Evolutionary conservation across 2,113 vertebrate genomes (phyloP), one percentile per base, ranked within the genome.

Genomic region (Paramisgurnus dabryanus): DNA sequence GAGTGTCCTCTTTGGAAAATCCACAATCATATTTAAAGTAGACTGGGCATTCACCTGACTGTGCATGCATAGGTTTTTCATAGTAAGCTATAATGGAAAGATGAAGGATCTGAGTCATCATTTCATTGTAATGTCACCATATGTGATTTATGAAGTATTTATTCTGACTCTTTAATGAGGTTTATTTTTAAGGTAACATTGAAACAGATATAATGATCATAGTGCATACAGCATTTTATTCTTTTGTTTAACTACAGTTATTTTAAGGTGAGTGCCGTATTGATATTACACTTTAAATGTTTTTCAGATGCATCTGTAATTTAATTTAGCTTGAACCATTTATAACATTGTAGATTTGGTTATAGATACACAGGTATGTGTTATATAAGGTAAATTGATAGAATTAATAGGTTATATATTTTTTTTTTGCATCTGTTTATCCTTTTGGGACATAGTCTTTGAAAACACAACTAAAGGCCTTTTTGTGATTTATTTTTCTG

Each of bases 21-120:
- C 71, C 66, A 67, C 64, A 61, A 47, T 60, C 67, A 11, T 53
- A 41, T 39, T 76, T 81, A 82, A 91, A 89, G 82, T 89, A 87
- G 83, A 34, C 53, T 17, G 69, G 11, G 81, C 43, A 83, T 63
- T 34, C n/a, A 40, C 53, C 49, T 53, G 22, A 22, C 22, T 22
- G 27, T 66, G 58, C 49, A 70, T 76, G 65, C 73, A 13, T 27
- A 53, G 6, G 6, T 18, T 79, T 17, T 57, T 58, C 53, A 45
- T 34, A 83, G 41, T 7, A 34, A 49, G 61, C 7, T 47, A 55
- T n/a, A 72, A 55, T n/a, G 15, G 7, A 2, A 64, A 12, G 60
- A 12, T 58, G 40, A 45, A 74, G 11, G 34, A 79, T 34, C 39
- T n/a, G 34, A 69, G 45, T 79, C n/a, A 67, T 39, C 47, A 55